A percentile compares a stretch with the other conserved stretches of the same genome.
Evolutionary conservation across 2,888 invertebrate species (phyloP).

Genomic region (Cheilosia vernalis): DNA sequence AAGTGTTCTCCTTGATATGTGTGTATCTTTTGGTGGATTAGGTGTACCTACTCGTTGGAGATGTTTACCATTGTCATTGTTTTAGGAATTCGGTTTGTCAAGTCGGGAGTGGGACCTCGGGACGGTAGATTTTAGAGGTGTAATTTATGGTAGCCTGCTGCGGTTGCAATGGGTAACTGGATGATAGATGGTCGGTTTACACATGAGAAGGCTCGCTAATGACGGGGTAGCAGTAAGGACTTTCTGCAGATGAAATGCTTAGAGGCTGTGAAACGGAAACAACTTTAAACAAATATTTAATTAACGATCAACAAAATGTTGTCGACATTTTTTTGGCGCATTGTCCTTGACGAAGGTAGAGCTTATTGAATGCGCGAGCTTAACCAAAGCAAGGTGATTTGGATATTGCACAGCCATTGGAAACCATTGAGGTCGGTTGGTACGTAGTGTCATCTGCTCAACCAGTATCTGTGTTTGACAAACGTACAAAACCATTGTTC

Average conservation of each 20-base stretch:
- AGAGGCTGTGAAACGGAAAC: too few relatives aligned
- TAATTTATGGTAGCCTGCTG: neutral
- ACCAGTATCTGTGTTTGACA: too few relatives aligned
- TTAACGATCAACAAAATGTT: too few relatives aligned
- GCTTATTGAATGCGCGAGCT: too few relatives aligned
- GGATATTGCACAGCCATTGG: too few relatives aligned
- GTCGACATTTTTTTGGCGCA: too few relatives aligned
- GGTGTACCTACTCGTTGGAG: constrained; percentile 1
- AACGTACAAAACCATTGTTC: too few relatives aligned
- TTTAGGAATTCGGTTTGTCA: neutral
- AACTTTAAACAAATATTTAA: too few relatives aligned
- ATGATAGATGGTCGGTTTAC: neutral
- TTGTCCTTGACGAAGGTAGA: too few relatives aligned
- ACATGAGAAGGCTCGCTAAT: neutral
- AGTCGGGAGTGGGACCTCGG: neutral
- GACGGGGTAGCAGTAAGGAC: neutral
- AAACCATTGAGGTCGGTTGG: too few relatives aligned
- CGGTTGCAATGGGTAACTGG: neutral
- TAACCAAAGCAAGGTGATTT: too few relatives aligned
- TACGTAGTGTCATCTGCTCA: too few relatives aligned
- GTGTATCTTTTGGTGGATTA: constrained; percentile 15
- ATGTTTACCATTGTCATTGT: constrained; percentile 22
- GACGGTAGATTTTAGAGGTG: neutral
- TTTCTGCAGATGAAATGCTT: neutral
- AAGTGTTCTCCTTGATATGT: constrained; percentile 31